Conservation (phyloP, 2,797 vertebrate species). For the Takifugu rubripes region DNA sequence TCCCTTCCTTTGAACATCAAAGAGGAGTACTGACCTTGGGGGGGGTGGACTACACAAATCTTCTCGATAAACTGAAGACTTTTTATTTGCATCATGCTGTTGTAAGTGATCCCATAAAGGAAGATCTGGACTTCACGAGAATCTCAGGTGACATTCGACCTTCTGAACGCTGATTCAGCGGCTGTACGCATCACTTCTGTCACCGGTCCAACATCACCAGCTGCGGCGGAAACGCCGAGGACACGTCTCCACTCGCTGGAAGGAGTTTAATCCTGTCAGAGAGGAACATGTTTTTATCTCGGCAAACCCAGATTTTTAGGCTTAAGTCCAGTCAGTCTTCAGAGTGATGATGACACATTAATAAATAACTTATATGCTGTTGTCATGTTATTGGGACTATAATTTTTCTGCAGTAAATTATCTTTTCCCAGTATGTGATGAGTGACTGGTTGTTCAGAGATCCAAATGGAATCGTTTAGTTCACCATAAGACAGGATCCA, state of each 20-base stretch:
- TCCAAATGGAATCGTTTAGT: too few relatives aligned
- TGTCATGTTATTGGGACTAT: neutral
- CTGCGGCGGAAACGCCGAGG: neutral
- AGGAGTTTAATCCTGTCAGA: conserved; percentile 10
- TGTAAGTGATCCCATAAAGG: neutral
- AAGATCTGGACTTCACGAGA: too few relatives aligned
- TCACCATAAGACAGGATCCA: too few relatives aligned
- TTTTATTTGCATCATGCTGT: too few relatives aligned
- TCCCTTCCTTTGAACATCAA: conserved; percentile 84
- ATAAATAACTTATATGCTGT: conserved; percentile 7
- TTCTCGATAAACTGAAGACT: neutral
- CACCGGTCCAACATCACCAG: neutral
- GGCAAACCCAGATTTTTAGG: conserved; percentile 5
- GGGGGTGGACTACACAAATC: conserved; percentile 17
- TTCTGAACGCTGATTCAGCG: neutral
- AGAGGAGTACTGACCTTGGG: conserved; percentile 81
- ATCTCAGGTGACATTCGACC: neutral
- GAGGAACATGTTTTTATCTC: conserved; percentile 6
- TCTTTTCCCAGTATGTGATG: neutral
- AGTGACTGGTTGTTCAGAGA: neutral
- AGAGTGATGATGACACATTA: conserved; percentile 1
- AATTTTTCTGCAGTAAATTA: neutral
- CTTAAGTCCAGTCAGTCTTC: neutral
- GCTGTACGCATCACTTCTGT: neutral
- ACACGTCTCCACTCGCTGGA: conserved; percentile 26